A percentile compares a stretch with the other conserved stretches of the same genome.
Conservation (phyloP, 2,797 vertebrate species). For the Sebastes paucispinis region DNA sequence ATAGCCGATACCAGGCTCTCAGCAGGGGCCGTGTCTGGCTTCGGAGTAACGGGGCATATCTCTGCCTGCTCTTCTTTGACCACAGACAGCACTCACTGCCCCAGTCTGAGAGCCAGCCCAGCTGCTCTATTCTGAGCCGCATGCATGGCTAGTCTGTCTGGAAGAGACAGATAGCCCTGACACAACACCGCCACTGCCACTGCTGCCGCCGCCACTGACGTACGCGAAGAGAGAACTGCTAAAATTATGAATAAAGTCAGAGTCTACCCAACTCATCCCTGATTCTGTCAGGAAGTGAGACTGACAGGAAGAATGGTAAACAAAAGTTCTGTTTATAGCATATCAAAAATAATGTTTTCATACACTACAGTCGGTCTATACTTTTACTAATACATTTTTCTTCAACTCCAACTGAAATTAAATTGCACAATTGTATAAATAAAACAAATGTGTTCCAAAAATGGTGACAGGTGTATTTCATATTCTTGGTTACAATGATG, state of each 20-base stretch:
- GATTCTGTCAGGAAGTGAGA: constrained; percentile 29
- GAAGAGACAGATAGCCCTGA: constrained; percentile 68
- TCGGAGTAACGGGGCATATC: constrained; percentile 60
- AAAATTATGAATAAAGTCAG: constrained; percentile 54
- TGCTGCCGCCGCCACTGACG: constrained; percentile 27
- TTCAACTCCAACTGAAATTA: neutral
- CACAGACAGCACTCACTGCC: constrained; percentile 63
- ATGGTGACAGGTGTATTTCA: neutral
- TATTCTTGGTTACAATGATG: neutral
- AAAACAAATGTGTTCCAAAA: neutral
- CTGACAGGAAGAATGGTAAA: neutral
- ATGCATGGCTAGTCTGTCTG: constrained; percentile 70
- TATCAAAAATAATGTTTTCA: neutral
- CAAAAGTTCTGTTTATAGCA: neutral
- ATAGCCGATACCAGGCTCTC: constrained; percentile 59
- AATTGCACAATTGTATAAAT: neutral
- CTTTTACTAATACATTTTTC: neutral
- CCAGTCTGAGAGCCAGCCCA: constrained; percentile 50
- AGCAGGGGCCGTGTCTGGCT: constrained; percentile 58
- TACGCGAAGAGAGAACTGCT: constrained; percentile 28
- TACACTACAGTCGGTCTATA: neutral
- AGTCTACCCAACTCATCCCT: constrained; percentile 11
- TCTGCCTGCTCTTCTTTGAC: constrained; percentile 66
- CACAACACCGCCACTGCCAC: constrained; percentile 40
- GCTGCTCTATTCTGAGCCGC: constrained; percentile 69